A percentile compares a stretch with the other conserved stretches of the same genome.
These are phyloP conservation scores for Masticophis lateralis DNA, from an alignment of 2,797 vertebrate genomes.

Conservation along the genomic window DNA sequence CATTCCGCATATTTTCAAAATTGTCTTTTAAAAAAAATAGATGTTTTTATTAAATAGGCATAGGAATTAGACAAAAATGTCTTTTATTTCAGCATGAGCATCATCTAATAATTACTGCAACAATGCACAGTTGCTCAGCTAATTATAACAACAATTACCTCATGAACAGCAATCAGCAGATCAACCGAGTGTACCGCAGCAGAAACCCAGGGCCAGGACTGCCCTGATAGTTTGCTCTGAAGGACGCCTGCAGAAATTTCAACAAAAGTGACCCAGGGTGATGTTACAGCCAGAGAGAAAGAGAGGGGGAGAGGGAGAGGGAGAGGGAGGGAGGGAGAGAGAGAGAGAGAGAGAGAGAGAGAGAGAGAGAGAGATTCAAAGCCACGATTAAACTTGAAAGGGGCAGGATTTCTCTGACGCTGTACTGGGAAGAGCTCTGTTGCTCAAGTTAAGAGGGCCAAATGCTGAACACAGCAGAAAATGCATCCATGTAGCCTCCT, in stretches of 20 bases:
- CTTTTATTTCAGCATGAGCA: conserved; percentile 32
- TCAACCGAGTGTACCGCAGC: neutral
- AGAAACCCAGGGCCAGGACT: neutral
- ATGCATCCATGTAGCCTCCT: neutral
- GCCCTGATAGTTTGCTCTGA: conserved; percentile 2
- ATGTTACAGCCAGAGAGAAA: too few species aligned
- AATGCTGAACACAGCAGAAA: neutral
- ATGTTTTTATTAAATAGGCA: conserved; percentile 4
- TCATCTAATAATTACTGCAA: conserved; percentile 35
- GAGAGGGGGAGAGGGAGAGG: too few species aligned
- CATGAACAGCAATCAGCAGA: conserved; percentile 13
- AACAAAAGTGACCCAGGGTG: neutral
- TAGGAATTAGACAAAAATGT: conserved; percentile 39
- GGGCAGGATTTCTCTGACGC: neutral
- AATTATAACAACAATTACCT: conserved; percentile 1
- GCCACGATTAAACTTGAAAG: neutral
- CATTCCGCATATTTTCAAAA: conserved; percentile 75
- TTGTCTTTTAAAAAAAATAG: conserved; percentile 35
- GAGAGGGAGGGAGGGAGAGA: too few species aligned
- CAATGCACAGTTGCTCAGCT: neutral
- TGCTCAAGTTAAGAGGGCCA: neutral
- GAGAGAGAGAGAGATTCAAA: too few species aligned
- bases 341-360: too few species aligned
- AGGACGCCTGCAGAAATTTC: neutral
- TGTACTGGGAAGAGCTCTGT: neutral